A percentile compares a stretch with the other conserved stretches of the same genome.
These are phyloP conservation scores for Polyommatus icarus DNA, from an alignment of 2,888 invertebrate genomes.

Conservation along the genomic window DNA sequence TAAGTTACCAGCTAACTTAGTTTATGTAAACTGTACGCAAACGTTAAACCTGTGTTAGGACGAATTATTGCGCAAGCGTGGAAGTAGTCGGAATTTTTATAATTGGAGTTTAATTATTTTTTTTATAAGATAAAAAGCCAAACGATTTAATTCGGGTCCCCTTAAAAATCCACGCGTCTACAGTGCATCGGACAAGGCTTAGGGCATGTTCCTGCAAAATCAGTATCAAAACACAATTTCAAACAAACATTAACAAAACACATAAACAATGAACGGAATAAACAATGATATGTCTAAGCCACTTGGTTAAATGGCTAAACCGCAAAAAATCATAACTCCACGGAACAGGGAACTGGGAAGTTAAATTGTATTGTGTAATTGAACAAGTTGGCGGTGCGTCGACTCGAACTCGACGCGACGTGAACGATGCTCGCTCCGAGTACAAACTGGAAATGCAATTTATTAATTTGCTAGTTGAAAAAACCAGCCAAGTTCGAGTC, in stretches of 20 bases:
- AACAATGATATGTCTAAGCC: not conserved
- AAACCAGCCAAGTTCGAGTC: no score
- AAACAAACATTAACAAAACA: no score
- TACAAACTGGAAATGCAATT: not conserved
- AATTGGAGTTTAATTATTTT: no score
- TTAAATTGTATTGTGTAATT: slow-evolving; percentile 1
- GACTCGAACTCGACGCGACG: not conserved
- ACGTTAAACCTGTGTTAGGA: no score
- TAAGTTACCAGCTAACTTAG: not conserved
- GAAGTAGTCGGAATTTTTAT: no score
- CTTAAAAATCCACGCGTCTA: no score
- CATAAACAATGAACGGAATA: not conserved
- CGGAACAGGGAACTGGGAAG: not conserved
- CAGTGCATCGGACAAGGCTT: no score
- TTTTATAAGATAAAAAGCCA: no score
- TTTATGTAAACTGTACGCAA: not conserved
- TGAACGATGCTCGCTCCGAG: not conserved
- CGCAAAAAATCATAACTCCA: not conserved
- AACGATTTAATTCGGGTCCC: no score
- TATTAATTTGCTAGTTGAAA: not conserved
- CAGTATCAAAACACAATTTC: no score
- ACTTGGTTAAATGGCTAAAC: not conserved
- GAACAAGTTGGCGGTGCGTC: not conserved
- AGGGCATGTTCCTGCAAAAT: no score
- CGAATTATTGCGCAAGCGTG: no score